Conservation (phyloP, 2,797 vertebrate species). For the Melanotaenia boesemani region DNA sequence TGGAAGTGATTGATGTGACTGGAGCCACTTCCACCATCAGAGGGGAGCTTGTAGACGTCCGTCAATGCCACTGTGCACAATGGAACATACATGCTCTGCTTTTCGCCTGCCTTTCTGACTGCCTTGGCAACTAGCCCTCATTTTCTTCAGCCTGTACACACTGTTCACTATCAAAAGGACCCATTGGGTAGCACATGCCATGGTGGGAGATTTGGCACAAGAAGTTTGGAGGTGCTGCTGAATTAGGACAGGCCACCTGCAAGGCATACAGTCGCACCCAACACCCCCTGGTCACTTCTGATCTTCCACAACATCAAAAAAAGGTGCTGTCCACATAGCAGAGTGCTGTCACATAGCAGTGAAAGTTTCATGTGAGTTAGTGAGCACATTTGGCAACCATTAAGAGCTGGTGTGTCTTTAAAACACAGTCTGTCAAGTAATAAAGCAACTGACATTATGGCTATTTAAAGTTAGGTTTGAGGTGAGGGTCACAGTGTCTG, state of each 20-base stretch:
- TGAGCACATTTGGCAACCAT: slow-evolving; percentile 84
- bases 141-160: slow-evolving; percentile 73
- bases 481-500: slow-evolving; percentile 77
- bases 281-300: slow-evolving; percentile 65
- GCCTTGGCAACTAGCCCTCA: slow-evolving; percentile 72
- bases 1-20: slow-evolving; percentile 83
- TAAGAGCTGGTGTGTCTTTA: slow-evolving; percentile 77
- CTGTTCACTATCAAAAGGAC: slow-evolving; percentile 76
- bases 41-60: slow-evolving; percentile 83
- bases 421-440: slow-evolving; percentile 77
- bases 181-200: slow-evolving; percentile 75
- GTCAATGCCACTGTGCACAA: slow-evolving; percentile 82
- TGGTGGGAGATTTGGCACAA: slow-evolving; percentile 46
- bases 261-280: slow-evolving; percentile 52
- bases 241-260: slow-evolving; percentile 79
- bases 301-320: slow-evolving; percentile 62
- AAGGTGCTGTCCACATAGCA: slow-evolving; percentile 47
- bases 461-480: slow-evolving; percentile 80
- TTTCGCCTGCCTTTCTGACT: slow-evolving; percentile 65
- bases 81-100: slow-evolving; percentile 80
- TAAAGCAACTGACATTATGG: slow-evolving; percentile 79
- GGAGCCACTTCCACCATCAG: slow-evolving; percentile 80
- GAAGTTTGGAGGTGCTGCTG: slow-evolving; percentile 72
- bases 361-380: slow-evolving; percentile 56
- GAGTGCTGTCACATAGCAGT: slow-evolving; percentile 48